Percentiles rank a stretch among this genome's conserved stretches.
phyloP scores from a whole-genome alignment of 2,113 vertebrate genomes.

The Pundamilia nyererei region DNA sequence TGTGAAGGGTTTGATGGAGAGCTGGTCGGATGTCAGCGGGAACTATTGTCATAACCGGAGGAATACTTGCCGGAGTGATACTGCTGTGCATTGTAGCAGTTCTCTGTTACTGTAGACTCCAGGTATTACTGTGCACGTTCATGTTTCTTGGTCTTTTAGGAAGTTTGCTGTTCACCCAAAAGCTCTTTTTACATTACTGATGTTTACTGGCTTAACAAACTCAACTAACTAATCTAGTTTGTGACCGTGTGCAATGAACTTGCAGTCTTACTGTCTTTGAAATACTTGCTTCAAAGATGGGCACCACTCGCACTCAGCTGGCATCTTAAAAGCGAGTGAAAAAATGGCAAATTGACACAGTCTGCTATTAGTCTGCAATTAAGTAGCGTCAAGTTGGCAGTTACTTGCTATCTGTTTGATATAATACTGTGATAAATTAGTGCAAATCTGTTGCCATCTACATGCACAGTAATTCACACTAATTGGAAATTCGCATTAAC shows the following conservation, averaged over 20 bases:
- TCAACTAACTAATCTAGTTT: neutral
- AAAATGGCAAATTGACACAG: neutral
- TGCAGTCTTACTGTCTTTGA: neutral
- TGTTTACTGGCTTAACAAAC: neutral
- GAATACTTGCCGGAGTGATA: constrained; percentile 94
- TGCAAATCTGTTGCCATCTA: neutral
- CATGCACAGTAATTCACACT: neutral
- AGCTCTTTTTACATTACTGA: neutral
- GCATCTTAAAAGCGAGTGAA: neutral
- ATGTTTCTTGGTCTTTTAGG: neutral
- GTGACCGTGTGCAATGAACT: neutral
- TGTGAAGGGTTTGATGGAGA: constrained; percentile 92
- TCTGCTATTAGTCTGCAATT: neutral
- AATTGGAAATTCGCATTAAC: neutral
- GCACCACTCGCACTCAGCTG: neutral
- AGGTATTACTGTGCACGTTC: constrained; percentile 69
- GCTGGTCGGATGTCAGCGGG: constrained; percentile 95
- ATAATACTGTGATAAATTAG: neutral
- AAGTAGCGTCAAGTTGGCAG: neutral
- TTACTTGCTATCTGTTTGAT: neutral
- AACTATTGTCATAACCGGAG: constrained; percentile 96
- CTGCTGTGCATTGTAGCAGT: constrained; percentile 93
- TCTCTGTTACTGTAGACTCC: constrained; percentile 96
- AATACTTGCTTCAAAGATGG: neutral
- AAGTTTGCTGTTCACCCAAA: neutral